Percentiles rank a stretch among this genome's conserved stretches.
Evolutionary conservation across 2,888 invertebrate species (phyloP).

Genomic region (Ennomos erosarius): DNA sequence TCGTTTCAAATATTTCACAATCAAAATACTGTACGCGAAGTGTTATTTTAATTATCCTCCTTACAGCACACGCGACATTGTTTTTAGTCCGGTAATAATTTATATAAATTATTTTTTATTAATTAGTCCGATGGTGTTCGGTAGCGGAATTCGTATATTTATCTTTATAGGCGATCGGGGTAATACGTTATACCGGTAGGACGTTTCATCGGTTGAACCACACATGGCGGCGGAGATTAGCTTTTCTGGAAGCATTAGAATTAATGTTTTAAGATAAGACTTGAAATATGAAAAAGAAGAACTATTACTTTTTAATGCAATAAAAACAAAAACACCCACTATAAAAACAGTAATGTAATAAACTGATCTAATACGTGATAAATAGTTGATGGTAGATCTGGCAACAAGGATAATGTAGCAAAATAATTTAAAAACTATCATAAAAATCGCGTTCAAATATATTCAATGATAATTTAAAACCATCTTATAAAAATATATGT

Average conservation of each 20-base stretch:
- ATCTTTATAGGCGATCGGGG: slow-evolving; percentile 78
- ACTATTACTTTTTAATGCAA: too few species aligned
- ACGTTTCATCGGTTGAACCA: slow-evolving; percentile 58
- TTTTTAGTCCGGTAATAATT: slow-evolving; percentile 46
- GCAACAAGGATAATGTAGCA: too few species aligned
- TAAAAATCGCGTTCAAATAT: too few species aligned
- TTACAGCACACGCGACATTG: slow-evolving; percentile 38
- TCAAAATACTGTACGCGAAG: slow-evolving; percentile 31
- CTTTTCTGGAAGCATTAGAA: slow-evolving; percentile 20
- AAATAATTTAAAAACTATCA: too few species aligned
- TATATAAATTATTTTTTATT: slow-evolving; percentile 65
- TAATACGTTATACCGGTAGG: slow-evolving; percentile 57
- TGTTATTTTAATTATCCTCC: slow-evolving; percentile 35
- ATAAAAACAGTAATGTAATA: too few species aligned
- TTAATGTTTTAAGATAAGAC: slow-evolving; percentile 29
- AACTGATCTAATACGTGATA: too few species aligned
- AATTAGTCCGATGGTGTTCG: slow-evolving; percentile 74
- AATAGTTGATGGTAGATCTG: too few species aligned
- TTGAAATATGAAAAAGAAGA: slow-evolving; percentile 2
- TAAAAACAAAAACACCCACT: too few species aligned
- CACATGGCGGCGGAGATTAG: slow-evolving; percentile 51
- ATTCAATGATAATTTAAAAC: too few species aligned
- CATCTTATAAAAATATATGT: too few species aligned
- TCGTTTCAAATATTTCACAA: slow-evolving; percentile 34
- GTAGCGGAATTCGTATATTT: slow-evolving; percentile 68